Evolutionary conservation across 2,888 invertebrate genomes (phyloP).

Genomic region (Sinodicranocentrus sp.): DNA sequence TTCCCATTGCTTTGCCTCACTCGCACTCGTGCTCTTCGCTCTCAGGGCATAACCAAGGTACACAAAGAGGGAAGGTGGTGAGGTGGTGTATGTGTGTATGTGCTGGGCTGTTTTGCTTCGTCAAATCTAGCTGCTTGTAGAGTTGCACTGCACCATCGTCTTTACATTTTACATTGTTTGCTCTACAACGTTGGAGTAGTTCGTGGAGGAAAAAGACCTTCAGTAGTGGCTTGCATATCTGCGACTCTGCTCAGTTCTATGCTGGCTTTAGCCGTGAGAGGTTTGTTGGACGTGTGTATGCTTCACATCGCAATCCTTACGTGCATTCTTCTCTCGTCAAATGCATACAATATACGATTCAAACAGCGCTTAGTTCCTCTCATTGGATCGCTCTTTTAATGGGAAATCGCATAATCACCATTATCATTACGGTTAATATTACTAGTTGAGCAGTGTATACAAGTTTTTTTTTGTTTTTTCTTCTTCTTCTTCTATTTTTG

Average conservation of each 20-base stretch:
- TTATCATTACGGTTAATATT: conserved; percentile 52
- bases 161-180: too few relatives aligned
- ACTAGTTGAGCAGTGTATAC: conserved; percentile 37
- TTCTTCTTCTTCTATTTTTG: conserved; percentile 29
- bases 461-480: neutral
- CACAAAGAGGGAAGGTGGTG: neutral
- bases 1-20: neutral
- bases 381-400: conserved; percentile 33
- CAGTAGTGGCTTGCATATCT: conserved; percentile 45
- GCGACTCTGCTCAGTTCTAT: conserved; percentile 54
- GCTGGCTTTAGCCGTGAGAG: conserved; percentile 55
- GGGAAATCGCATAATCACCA: conserved; percentile 55
- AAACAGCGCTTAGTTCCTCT: too few relatives aligned
- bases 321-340: too few relatives aligned
- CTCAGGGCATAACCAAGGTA: neutral
- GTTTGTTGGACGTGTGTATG: conserved; percentile 7
- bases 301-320: neutral
- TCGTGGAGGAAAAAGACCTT: conserved; percentile 36
- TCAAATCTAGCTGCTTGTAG: too few relatives aligned
- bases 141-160: too few relatives aligned
- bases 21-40: neutral
- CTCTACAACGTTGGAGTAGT: too few relatives aligned
- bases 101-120: neutral
- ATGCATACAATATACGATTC: too few relatives aligned
- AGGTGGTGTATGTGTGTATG: neutral